A percentile compares a stretch with the other conserved stretches of the same genome.
These are phyloP conservation scores for Bembecia ichneumoniformis DNA, from an alignment of 2,888 invertebrate genomes.

Conservation along the genomic window DNA sequence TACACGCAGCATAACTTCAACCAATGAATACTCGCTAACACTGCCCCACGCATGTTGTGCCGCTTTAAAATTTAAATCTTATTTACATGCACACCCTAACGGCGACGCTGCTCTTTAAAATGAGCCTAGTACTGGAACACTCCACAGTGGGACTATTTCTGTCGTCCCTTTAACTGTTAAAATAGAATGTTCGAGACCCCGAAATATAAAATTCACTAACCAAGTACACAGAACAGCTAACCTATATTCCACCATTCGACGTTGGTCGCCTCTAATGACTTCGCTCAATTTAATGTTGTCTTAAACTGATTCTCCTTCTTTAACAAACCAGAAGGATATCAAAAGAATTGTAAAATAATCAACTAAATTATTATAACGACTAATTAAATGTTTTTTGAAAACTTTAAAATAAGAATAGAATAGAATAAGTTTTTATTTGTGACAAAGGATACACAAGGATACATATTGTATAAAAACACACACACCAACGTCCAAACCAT, in stretches of 20 bases:
- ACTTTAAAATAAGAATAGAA: too few relatives aligned
- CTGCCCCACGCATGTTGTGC: constrained; percentile 7
- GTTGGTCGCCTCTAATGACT: constrained; percentile 6
- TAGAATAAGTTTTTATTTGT: too few relatives aligned
- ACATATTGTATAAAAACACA: too few relatives aligned
- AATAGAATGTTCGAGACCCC: constrained; percentile 49
- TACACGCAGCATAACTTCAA: neutral
- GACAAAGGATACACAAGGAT: too few relatives aligned
- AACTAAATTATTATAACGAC: too few relatives aligned
- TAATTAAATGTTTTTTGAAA: too few relatives aligned
- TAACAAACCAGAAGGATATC: constrained; percentile 1
- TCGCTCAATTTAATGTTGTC: neutral
- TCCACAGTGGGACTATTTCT: constrained; percentile 46
- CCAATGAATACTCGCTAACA: neutral
- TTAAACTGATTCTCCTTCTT: neutral
- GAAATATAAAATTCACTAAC: constrained; percentile 56
- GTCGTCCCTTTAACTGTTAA: constrained; percentile 49
- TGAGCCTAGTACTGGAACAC: constrained; percentile 33
- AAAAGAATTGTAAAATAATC: too few relatives aligned
- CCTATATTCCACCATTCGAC: constrained; percentile 14
- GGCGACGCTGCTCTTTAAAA: constrained; percentile 37
- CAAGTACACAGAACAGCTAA: constrained; percentile 18
- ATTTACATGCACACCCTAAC: constrained; percentile 56
- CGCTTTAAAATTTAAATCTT: constrained; percentile 61
- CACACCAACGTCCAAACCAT: too few relatives aligned